Evolutionary conservation across 2,888 invertebrate species (phyloP), one percentile per base, ranked within the genome.

Genomic region (Leptarthrus brevirostris): DNA sequence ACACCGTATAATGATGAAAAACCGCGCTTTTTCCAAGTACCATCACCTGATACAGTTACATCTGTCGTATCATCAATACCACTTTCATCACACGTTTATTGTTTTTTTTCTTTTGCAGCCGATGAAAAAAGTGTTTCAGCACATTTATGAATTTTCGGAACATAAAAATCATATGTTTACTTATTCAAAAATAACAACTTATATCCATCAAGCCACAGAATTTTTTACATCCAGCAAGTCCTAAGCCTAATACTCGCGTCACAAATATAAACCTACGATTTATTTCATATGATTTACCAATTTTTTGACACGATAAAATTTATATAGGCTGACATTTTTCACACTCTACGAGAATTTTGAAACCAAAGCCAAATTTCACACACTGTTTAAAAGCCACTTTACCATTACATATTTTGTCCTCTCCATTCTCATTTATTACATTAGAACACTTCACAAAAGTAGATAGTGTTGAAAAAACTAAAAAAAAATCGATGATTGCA

Each of bases 31-130:
- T n/a, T n/a, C n/a, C n/a, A n/a, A n/a, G n/a, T n/a, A n/a, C n/a
- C n/a, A n/a, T n/a, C n/a, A n/a, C n/a, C n/a, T n/a, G n/a, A n/a
- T n/a, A n/a, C n/a, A n/a, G n/a, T n/a, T n/a, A n/a, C n/a, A n/a
- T n/a, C n/a, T n/a, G n/a, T n/a, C n/a, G n/a, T n/a, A n/a, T n/a
- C n/a, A n/a, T n/a, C n/a, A n/a, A n/a, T n/a, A n/a, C n/a, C n/a
- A n/a, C n/a, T n/a, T n/a, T n/a, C n/a, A n/a, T n/a, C n/a, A n/a
- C 54, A 20, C 24, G 58, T 58, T 58, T 16, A 26, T 58, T 58
- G 6, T n/a, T 74, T 78, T 77, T 34, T 73, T 74, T 14, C 66
- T 72, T 30, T 64, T 73, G 61, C 74, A 75, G 3, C 78, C 76
- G 26, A 77, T 77, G 8, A 78, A 40, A 18, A 75, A 74, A 26